phyloP scores from a whole-genome alignment of 2,113 vertebrate species.

The Nestor notabilis region DNA sequence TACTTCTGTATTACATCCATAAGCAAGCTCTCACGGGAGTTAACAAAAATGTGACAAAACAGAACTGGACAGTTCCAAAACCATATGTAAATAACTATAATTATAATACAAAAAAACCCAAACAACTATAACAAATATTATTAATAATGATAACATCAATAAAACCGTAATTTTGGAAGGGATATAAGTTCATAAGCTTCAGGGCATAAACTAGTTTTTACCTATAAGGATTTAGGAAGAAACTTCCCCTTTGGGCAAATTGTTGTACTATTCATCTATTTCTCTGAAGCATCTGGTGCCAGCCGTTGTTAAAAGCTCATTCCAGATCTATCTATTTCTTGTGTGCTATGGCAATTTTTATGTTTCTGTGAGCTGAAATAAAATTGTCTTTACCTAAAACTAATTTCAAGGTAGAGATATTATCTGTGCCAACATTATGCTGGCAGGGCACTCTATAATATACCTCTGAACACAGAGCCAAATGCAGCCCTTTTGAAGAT shows the following conservation, averaged over 20 bases:
- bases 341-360: not conserved
- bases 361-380: conserved; percentile 34
- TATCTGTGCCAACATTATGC: conserved; percentile 3
- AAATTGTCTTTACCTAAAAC: conserved; percentile 41
- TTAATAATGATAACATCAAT: not conserved
- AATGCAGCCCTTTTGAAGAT: conserved; percentile 62
- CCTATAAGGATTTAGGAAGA: not conserved
- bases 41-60: not conserved
- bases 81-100: not conserved
- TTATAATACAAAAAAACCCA: not conserved
- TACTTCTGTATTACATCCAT: not conserved
- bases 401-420: conserved; percentile 52
- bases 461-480: conserved; percentile 36
- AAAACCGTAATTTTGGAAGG: not conserved
- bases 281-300: not conserved
- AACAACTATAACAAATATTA: not conserved
- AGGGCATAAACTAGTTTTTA: not conserved
- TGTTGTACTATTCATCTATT: not conserved
- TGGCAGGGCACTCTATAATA: conserved; percentile 22
- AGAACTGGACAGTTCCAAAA: not conserved
- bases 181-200: not conserved
- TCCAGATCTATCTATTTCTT: not conserved
- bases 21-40: not conserved
- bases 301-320: not conserved
- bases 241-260: not conserved